Conservation (phyloP, 2,113 vertebrate genomes). For the Dipodomys ordii region DNA sequence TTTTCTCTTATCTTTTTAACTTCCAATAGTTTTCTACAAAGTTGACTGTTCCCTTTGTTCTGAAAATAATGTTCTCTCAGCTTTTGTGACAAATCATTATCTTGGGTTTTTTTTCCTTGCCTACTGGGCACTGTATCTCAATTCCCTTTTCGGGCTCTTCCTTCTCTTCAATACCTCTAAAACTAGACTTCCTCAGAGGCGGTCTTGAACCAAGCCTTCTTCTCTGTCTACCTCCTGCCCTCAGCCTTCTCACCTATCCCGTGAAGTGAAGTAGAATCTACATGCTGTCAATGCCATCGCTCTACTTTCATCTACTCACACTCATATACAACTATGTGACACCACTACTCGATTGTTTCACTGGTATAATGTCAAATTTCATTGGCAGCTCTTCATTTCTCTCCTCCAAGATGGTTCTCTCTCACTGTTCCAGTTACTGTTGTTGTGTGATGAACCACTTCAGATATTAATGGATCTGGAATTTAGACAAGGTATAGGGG, state of each 20-base stretch:
- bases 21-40: conserved; percentile 50
- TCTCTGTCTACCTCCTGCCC: neutral
- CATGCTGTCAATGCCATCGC: no score
- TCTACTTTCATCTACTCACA: neutral
- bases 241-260: neutral
- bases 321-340: neutral
- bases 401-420: neutral
- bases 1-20: conserved; percentile 57
- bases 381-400: neutral
- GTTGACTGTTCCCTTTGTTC: conserved; percentile 41
- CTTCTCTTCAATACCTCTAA: conserved; percentile 7
- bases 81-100: conserved; percentile 63
- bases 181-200: neutral
- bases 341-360: neutral
- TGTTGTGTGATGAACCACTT: conserved; percentile 5
- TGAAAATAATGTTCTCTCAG: conserved; percentile 63
- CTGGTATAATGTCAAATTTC: neutral
- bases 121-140: conserved; percentile 14
- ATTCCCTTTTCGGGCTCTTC: conserved; percentile 1
- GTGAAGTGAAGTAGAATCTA: neutral
- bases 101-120: neutral
- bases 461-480: neutral
- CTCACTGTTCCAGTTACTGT: neutral
- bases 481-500: neutral
- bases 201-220: neutral